Evolutionary conservation across 2,113 vertebrate species (phyloP).

Genomic region (Atractosteus spatula): DNA sequence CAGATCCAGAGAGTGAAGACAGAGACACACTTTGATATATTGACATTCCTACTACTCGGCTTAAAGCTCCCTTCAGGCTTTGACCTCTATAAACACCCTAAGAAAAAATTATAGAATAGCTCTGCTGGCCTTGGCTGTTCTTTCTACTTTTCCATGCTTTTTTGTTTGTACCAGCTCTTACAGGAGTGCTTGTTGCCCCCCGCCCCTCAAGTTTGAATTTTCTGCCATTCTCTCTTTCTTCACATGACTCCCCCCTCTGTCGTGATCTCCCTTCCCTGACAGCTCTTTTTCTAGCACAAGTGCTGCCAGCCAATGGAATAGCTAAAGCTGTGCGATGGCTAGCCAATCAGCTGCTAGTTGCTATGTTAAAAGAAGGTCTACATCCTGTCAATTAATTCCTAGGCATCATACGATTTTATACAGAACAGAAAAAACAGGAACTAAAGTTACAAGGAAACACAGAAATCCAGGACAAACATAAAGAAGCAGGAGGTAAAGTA

Average conservation of each 20-base stretch:
- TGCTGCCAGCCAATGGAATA: constrained; percentile 33
- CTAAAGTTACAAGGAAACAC: constrained; percentile 17
- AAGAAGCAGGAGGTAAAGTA: neutral
- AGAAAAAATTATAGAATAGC: too few relatives aligned
- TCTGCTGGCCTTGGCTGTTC: too few relatives aligned
- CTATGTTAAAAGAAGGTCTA: constrained; percentile 39
- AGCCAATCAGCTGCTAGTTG: constrained; percentile 57
- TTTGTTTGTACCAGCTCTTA: neutral
- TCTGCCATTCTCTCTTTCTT: constrained; percentile 20
- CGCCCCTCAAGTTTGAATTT: constrained; percentile 22
- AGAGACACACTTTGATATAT: too few relatives aligned
- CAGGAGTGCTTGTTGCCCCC: neutral
- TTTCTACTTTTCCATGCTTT: neutral
- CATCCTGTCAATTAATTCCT: constrained; percentile 35
- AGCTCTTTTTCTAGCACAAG: constrained; percentile 23
- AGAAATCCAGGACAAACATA: constrained; percentile 11
- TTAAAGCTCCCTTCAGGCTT: too few relatives aligned
- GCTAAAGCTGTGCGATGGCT: neutral
- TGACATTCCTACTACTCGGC: too few relatives aligned
- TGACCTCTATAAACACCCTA: too few relatives aligned
- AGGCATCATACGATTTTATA: constrained; percentile 24
- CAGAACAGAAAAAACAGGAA: constrained; percentile 14
- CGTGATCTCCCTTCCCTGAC: constrained; percentile 23
- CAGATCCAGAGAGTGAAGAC: too few relatives aligned
- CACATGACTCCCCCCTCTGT: constrained; percentile 29